phyloP scores from a whole-genome alignment of 2,113 vertebrate genomes.

The Butorides virescens region DNA sequence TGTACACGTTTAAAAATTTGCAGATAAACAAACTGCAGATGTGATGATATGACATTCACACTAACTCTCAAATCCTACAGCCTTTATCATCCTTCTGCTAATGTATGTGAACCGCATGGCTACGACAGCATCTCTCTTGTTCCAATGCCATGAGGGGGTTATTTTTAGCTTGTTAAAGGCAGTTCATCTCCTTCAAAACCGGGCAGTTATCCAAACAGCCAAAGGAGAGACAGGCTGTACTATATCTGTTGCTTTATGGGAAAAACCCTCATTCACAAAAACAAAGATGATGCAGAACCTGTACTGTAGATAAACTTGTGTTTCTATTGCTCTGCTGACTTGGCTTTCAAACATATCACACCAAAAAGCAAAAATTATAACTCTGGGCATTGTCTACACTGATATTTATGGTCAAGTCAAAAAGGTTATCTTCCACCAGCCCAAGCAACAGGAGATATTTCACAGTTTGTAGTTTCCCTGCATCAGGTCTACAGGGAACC shows the following conservation, averaged over 20 bases:
- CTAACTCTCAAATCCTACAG: conserved; percentile 6
- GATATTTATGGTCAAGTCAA: background rate
- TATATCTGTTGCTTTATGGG: conserved; percentile 52
- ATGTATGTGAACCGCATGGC: background rate
- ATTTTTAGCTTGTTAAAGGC: conserved; percentile 66
- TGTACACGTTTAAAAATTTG: background rate
- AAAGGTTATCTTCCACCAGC: conserved; percentile 18
- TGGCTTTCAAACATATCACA: background rate
- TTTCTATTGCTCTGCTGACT: background rate
- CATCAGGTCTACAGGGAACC: background rate
- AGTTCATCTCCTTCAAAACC: conserved; percentile 67
- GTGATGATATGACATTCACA: conserved; percentile 6
- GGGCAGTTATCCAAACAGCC: conserved; percentile 68
- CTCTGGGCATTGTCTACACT: background rate
- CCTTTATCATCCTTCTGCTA: conserved; percentile 26
- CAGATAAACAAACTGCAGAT: conserved; percentile 52
- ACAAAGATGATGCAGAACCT: conserved; percentile 15
- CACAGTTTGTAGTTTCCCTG: background rate
- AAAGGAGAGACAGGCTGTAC: conserved; percentile 66
- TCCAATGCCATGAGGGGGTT: conserved; percentile 43
- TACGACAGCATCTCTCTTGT: conserved; percentile 43
- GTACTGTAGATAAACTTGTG: background rate
- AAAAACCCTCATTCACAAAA: conserved; percentile 67
- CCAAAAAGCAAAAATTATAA: background rate
- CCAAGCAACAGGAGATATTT: background rate